Evolutionary conservation across 2,888 invertebrate species (phyloP).

Genomic region (Pristionchus exspectatus): DNA sequence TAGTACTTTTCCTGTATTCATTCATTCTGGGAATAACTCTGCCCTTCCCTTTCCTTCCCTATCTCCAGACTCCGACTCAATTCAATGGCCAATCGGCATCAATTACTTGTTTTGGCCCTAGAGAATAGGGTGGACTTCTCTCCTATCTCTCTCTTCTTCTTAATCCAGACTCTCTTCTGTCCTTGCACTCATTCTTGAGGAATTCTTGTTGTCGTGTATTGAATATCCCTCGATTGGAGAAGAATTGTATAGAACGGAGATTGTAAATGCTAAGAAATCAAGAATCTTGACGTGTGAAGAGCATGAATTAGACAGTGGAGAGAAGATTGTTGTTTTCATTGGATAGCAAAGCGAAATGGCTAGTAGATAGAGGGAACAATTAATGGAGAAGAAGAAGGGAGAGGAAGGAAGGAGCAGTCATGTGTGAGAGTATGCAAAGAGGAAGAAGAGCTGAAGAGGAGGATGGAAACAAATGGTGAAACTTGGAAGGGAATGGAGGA

Average conservation of each 20-base stretch:
- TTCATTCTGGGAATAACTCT: background rate
- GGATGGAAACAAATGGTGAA: background rate
- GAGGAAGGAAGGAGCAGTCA: slow-evolving; percentile 21
- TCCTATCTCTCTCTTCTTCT: background rate
- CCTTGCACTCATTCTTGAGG: background rate
- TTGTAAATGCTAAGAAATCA: background rate
- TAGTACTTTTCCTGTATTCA: background rate
- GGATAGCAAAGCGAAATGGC: background rate
- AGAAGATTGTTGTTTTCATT: slow-evolving; percentile 8
- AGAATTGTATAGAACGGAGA: background rate
- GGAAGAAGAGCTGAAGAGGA: background rate
- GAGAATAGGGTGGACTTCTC: background rate
- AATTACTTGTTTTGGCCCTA: slow-evolving; percentile 28
- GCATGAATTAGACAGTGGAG: background rate
- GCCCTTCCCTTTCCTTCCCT: background rate
- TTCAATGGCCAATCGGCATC: slow-evolving; percentile 20
- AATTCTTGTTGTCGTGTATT: background rate
- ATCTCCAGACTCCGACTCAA: background rate
- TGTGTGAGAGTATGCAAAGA: background rate
- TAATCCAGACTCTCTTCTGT: background rate
- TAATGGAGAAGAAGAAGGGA: slow-evolving; percentile 27
- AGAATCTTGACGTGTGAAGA: background rate
- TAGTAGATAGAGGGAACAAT: background rate
- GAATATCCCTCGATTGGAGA: background rate
- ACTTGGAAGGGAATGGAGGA: background rate